phyloP scores from a whole-genome alignment of 2,797 vertebrate species.

The Lagodon rhomboides region DNA sequence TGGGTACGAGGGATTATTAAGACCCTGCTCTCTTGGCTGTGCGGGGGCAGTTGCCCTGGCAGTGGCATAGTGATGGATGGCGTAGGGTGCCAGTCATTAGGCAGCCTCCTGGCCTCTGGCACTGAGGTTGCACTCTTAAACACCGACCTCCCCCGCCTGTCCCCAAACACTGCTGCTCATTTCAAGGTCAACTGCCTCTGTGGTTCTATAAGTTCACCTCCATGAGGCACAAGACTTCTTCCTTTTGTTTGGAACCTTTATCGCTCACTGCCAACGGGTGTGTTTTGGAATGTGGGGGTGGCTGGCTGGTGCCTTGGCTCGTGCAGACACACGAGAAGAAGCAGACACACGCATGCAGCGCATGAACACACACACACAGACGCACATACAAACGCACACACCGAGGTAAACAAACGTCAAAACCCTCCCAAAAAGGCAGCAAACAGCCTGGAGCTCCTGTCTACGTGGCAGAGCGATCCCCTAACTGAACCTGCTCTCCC shows the following conservation, averaged over 20 bases:
- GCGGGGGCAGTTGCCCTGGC: constrained; percentile 81
- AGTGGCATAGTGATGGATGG: constrained; percentile 86
- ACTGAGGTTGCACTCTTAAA: constrained; percentile 85
- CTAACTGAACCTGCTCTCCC: constrained; percentile 65
- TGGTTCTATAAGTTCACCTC: constrained; percentile 79
- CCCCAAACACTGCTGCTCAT: constrained; percentile 85
- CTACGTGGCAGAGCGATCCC: constrained; percentile 68
- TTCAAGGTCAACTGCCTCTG: constrained; percentile 88
- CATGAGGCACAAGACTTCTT: constrained; percentile 76
- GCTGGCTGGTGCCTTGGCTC: constrained; percentile 69
- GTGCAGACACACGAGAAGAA: constrained; percentile 56
- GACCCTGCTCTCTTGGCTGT: constrained; percentile 69
- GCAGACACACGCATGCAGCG: constrained; percentile 41
- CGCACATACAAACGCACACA: constrained; percentile 38
- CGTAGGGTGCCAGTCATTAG: constrained; percentile 86
- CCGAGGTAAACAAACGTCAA: constrained; percentile 72
- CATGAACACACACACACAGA: constrained; percentile 41
- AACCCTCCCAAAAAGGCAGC: constrained; percentile 70
- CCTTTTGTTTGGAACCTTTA: constrained; percentile 80
- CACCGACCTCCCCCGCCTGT: constrained; percentile 79
- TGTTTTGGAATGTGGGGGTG: constrained; percentile 77
- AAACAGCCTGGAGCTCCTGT: constrained; percentile 81
- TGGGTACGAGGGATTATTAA: constrained; percentile 75
- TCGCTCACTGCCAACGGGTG: constrained; percentile 79
- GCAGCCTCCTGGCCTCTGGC: constrained; percentile 88